phyloP scores from a whole-genome alignment of 2,888 invertebrate species.

The Cryptus armator region DNA sequence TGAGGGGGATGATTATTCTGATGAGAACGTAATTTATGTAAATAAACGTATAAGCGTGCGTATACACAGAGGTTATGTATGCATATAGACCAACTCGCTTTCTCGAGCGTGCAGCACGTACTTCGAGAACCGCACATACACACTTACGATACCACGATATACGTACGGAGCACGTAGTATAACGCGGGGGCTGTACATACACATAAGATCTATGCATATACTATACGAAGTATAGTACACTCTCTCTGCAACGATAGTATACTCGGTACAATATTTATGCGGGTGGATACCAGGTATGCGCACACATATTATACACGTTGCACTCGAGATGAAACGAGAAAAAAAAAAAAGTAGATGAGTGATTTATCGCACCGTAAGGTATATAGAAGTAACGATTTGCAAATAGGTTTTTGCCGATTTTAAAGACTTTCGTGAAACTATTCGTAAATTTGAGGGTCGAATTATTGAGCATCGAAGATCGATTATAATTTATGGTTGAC shows the following conservation, averaged over 20 bases:
- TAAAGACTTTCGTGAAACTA: too few relatives aligned
- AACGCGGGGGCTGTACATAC: not conserved
- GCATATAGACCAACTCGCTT: conserved; percentile 25
- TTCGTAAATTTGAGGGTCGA: too few relatives aligned
- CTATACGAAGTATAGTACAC: not conserved
- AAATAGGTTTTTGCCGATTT: not conserved
- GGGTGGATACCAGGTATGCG: conserved; percentile 9
- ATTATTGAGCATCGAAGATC: too few relatives aligned
- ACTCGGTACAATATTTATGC: conserved; percentile 43
- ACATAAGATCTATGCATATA: not conserved
- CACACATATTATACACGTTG: conserved; percentile 21
- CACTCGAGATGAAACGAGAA: conserved; percentile 13
- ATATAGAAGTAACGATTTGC: conserved; percentile 12
- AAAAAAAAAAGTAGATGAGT: not conserved
- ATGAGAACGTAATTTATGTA: conserved; percentile 61
- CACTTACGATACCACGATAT: not conserved
- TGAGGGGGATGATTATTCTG: conserved; percentile 46
- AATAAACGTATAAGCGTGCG: conserved; percentile 55
- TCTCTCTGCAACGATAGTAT: not conserved
- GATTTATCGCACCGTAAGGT: not conserved
- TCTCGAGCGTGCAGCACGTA: conserved; percentile 41
- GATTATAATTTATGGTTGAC: too few relatives aligned
- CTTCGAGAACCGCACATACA: not conserved
- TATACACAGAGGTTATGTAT: conserved; percentile 26
- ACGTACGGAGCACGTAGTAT: conserved; percentile 1